phyloP scores from a whole-genome alignment of 1,140 invertebrate species.

The Drosophila sp. region DNA sequence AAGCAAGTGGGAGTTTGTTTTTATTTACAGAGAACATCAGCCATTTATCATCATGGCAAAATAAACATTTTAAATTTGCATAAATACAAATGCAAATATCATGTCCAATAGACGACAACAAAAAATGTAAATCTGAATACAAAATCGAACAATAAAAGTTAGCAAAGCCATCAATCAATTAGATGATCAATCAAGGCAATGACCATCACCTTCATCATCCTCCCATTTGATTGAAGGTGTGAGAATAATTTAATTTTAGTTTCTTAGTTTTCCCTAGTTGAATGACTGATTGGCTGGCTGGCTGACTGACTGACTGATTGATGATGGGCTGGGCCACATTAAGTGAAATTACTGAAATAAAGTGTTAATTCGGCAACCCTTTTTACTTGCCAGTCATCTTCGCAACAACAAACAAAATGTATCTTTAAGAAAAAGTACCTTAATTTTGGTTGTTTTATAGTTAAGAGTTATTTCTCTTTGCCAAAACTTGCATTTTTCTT shows the following conservation, averaged over 20 bases:
- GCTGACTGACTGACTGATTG: conserved; percentile 55
- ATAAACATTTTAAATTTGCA: conserved; percentile 23
- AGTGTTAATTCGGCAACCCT: conserved; percentile 40
- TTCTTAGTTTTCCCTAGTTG: conserved; percentile 2
- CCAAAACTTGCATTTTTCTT: conserved; percentile 42
- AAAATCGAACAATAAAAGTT: conserved; percentile 25
- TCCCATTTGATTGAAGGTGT: conserved; percentile 4
- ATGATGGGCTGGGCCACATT: conserved; percentile 24
- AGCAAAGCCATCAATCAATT: conserved; percentile 52
- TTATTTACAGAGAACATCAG: neutral
- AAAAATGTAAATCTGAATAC: conserved; percentile 35
- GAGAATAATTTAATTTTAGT: neutral
- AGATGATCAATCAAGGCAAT: conserved; percentile 46
- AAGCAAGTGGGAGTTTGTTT: neutral
- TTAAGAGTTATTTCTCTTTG: conserved; percentile 5
- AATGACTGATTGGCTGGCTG: neutral
- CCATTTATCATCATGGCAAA: conserved; percentile 22
- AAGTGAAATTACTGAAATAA: conserved; percentile 35
- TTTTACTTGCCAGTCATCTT: conserved; percentile 2
- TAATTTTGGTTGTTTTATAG: conserved; percentile 24
- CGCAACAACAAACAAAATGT: neutral
- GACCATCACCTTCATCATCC: conserved; percentile 17
- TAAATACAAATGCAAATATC: conserved; percentile 22
- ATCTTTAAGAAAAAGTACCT: neutral
- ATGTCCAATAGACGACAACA: conserved; percentile 11